These are phyloP conservation scores for Potorous gilbertii DNA, from an alignment of 2,797 vertebrate genomes.

Conservation along the genomic window DNA sequence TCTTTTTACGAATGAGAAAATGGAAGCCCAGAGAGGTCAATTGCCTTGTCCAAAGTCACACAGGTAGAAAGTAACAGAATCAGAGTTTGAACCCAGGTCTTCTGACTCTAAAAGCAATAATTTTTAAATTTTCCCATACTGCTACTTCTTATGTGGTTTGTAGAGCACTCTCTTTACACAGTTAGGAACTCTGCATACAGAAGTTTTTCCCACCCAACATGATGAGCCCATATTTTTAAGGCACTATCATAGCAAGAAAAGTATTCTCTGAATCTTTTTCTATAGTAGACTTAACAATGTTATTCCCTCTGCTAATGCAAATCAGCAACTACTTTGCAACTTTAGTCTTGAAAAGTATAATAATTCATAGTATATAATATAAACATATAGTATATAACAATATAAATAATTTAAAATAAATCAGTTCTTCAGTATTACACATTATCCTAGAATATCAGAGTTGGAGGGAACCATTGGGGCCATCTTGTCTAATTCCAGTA, in stretches of 20 bases:
- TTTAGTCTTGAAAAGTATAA: neutral
- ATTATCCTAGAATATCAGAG: neutral
- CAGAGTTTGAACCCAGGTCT: neutral
- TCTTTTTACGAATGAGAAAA: neutral
- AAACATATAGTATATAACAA: too few species aligned
- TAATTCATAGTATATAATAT: too few species aligned
- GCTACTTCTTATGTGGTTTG: neutral
- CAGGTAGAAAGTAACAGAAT: neutral
- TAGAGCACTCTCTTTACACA: neutral
- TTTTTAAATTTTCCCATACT: too few species aligned
- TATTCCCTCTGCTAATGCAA: neutral
- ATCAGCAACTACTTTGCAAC: neutral
- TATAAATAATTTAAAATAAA: neutral
- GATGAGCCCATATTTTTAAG: neutral
- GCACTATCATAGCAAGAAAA: neutral
- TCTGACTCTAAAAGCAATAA: neutral
- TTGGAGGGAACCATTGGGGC: neutral
- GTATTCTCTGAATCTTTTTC: neutral
- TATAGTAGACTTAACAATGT: neutral
- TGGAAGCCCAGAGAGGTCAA: neutral
- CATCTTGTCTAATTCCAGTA: neutral
- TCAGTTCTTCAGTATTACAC: neutral
- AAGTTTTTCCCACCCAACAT: neutral
- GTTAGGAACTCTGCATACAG: too few species aligned
- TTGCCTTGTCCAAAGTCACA: neutral